phyloP scores from a whole-genome alignment of 2,888 invertebrate genomes.

The Drosophila helvetica region DNA sequence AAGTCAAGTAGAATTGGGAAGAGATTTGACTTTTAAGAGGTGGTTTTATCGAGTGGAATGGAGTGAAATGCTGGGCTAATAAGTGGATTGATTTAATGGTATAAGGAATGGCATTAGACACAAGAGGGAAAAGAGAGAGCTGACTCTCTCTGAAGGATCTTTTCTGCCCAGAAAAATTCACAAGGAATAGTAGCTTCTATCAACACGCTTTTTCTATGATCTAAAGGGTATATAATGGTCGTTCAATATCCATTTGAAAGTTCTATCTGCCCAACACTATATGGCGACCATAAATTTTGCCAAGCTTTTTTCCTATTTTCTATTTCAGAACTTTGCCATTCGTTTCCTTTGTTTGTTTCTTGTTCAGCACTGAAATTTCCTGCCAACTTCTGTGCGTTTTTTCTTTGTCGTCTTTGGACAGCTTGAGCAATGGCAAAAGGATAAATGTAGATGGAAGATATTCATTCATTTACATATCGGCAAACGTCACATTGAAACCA shows the following conservation, averaged over 20 bases:
- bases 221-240: not conserved
- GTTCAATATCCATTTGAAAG: not conserved
- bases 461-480: conserved; percentile 3
- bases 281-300: conserved; percentile 24
- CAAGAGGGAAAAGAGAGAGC: not conserved
- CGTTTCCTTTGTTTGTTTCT: conserved; percentile 21
- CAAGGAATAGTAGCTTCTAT: not conserved
- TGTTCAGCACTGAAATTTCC: conserved; percentile 34
- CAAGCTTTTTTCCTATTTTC: conserved; percentile 17
- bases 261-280: conserved; percentile 3
- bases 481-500: not conserved
- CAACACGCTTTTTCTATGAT: not conserved
- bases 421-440: conserved; percentile 36
- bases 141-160: not conserved
- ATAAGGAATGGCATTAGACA: too few species aligned
- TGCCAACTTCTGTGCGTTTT: conserved; percentile 29
- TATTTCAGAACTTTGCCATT: conserved; percentile 27
- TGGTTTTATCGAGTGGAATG: too few species aligned
- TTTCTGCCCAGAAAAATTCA: not conserved
- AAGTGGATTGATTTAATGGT: too few species aligned
- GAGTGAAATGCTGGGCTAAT: too few species aligned
- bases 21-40: not conserved
- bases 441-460: conserved; percentile 29
- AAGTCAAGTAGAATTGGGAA: not conserved
- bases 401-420: conserved; percentile 24